phyloP scores from a whole-genome alignment of 1,140 invertebrate species.

The Drosophila azteca region DNA sequence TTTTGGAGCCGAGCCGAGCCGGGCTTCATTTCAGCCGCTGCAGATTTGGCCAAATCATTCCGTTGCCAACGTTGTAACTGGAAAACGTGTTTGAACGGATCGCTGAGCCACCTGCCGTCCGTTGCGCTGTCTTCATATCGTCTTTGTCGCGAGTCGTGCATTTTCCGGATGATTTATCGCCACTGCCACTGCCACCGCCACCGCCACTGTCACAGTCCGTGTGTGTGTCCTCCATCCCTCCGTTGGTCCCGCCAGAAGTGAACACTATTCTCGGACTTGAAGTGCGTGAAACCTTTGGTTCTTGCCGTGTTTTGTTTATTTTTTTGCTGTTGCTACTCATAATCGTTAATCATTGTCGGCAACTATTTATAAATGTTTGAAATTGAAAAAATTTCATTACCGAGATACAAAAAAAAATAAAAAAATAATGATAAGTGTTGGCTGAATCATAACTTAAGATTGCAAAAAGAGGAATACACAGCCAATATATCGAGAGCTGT shows the following conservation, averaged over 20 bases:
- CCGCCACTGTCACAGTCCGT: too few relatives aligned
- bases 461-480: conserved; percentile 18
- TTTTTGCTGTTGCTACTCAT: conserved; percentile 23
- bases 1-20: conserved; percentile 2
- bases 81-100: conserved; percentile 65
- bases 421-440: conserved; percentile 16
- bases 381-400: conserved; percentile 21
- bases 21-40: conserved; percentile 54
- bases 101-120: conserved; percentile 19
- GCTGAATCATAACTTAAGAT: conserved; percentile 1
- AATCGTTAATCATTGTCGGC: conserved; percentile 15
- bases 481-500: too few relatives aligned
- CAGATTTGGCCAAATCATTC: conserved; percentile 74
- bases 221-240: neutral
- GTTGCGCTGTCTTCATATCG: conserved; percentile 17
- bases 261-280: neutral
- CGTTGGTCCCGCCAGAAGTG: too few relatives aligned
- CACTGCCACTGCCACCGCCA: neutral
- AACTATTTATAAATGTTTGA: conserved; percentile 2
- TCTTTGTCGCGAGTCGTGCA: conserved; percentile 20
- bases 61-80: conserved; percentile 70
- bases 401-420: neutral
- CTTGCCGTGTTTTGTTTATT: conserved; percentile 16
- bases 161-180: conserved; percentile 21
- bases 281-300: conserved; percentile 19